Conservation (phyloP, 2,888 invertebrate species). For the Sphaerophoria rueppellii region DNA sequence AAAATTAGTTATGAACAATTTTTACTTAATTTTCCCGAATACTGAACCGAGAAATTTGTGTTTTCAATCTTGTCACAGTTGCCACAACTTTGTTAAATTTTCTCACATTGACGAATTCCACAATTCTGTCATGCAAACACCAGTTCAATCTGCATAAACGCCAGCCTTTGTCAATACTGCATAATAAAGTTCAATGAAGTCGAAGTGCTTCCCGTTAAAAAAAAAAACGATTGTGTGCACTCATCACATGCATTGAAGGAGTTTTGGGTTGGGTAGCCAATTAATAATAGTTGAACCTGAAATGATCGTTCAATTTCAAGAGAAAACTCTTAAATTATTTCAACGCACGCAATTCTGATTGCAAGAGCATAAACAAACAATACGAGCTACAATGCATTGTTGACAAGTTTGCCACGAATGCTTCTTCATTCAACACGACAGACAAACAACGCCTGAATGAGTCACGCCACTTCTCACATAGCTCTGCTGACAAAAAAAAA, state of each 20-base stretch:
- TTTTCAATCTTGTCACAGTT: too few species aligned
- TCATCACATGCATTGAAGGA: slow-evolving; percentile 28
- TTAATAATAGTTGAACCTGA: slow-evolving; percentile 59
- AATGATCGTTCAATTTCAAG: slow-evolving; percentile 58
- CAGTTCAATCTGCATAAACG: too few species aligned
- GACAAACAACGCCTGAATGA: slow-evolving; percentile 63
- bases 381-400: slow-evolving; percentile 12
- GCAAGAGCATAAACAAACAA: slow-evolving; percentile 1
- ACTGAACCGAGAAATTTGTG: too few species aligned
- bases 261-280: slow-evolving; percentile 45
- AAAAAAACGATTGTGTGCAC: slow-evolving; percentile 1
- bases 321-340: slow-evolving; percentile 52
- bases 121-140: too few species aligned
- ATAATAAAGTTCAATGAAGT: too few species aligned
- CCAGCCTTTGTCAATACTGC: too few species aligned
- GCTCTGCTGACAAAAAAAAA: slow-evolving; percentile 37
- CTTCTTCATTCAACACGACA: slow-evolving; percentile 52
- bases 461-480: slow-evolving; percentile 59
- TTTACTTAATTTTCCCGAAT: too few species aligned
- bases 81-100: too few species aligned
- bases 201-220: background rate
- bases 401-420: slow-evolving; percentile 66
- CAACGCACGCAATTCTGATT: slow-evolving; percentile 23
- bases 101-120: too few species aligned
- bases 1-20: too few species aligned